Base-by-base conservation (phyloP, 2,888 invertebrate genomes). In the Harpagoxenus sublaevis region DNA sequence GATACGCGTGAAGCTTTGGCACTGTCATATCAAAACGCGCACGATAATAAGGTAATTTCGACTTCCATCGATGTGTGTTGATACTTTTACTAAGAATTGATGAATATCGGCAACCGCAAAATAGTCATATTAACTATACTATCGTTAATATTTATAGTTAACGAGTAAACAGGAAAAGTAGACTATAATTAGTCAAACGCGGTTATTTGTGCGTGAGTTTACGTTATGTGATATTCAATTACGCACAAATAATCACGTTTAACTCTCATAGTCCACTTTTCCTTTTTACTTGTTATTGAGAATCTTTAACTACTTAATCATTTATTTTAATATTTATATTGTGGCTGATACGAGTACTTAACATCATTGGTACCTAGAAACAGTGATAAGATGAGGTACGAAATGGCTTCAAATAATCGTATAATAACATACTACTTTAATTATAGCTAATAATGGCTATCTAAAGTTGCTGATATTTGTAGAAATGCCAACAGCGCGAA, bases 391-490 rank as follows among this genome's bases (percentile, higher is more conserved):
- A 68, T 23, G 1, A 39, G 18, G 9, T 35, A 9, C 10, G 6
- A 39, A 12, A 65, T 23, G 51, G 31, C 15, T 74, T 62, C 4
- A 12, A 60, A 62, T 74, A 28, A 65, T 77, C 18, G 28, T 65
- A 65, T 51, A 18, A 18, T 63, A 35, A 63, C 12, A 66, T 77
- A 48, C 1, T 55, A 66, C 0, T 55, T 15, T 31, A 55, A 53
- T 42, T 74, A 39, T 6, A 55, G 15, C 4, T 66, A 45, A 28
- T 66, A 55, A 55, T 45, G n/a, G 3, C 66, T 68, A 66, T 28
- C 53, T 77, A 42, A 55, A 77, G 28, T 55, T 45, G 77, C 53
- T 48, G 66, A 35, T 77, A 66, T 53, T 8, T 45, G 4, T 51
- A 39, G 10, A 57, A 79, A 71, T 42, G 2, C 12, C 18, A 35